phyloP scores from a whole-genome alignment of 2,888 invertebrate genomes.

The Chloroclystis v-ata region DNA sequence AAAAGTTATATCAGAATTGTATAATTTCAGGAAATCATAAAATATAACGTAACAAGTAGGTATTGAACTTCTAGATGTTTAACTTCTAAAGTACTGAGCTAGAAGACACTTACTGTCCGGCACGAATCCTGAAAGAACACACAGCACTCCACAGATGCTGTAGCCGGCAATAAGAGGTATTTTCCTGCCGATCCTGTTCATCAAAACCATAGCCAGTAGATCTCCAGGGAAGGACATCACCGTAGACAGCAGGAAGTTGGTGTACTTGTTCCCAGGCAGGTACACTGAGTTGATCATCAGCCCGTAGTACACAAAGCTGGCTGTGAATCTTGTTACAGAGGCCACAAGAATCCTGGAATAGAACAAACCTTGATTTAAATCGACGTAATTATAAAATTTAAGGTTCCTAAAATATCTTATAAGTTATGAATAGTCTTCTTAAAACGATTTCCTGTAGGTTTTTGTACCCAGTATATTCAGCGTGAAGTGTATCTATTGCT shows the following conservation, averaged over 20 bases:
- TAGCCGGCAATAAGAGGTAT: conserved; percentile 51
- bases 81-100: not conserved
- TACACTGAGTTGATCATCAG: conserved; percentile 59
- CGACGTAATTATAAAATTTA: too few species aligned
- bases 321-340: conserved; percentile 47
- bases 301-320: conserved; percentile 61
- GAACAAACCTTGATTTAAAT: not conserved
- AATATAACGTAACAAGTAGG: too few species aligned
- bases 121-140: conserved; percentile 45
- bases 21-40: too few species aligned
- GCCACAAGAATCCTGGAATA: conserved; percentile 34
- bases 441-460: too few species aligned
- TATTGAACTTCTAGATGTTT: too few species aligned
- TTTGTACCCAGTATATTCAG: too few species aligned
- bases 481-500: too few species aligned
- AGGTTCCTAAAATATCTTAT: too few species aligned
- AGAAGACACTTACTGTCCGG: conserved; percentile 46
- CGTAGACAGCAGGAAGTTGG: conserved; percentile 56
- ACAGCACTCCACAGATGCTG: conserved; percentile 44
- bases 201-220: conserved; percentile 49
- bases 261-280: conserved; percentile 60
- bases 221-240: conserved; percentile 67
- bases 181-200: conserved; percentile 61
- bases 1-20: too few species aligned
- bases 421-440: too few species aligned